A percentile compares a stretch with the other conserved stretches of the same genome.
Conservation (phyloP, 2,888 invertebrate genomes). For the Pterostichus niger region DNA sequence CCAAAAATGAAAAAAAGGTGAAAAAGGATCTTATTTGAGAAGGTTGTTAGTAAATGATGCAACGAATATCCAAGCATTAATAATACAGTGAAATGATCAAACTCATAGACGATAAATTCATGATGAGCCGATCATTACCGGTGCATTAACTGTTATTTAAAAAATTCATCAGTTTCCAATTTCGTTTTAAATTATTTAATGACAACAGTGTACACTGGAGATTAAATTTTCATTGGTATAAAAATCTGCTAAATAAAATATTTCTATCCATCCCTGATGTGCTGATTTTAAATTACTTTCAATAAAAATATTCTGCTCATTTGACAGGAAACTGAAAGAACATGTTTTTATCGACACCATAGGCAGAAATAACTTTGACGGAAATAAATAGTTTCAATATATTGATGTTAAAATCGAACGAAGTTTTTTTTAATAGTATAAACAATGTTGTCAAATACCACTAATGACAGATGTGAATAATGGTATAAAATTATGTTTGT, state of each 20-base stretch:
- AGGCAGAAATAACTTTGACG: too few species aligned
- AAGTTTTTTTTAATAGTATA: too few species aligned
- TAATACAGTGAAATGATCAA: not conserved
- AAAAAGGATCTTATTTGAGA: conserved; percentile 2
- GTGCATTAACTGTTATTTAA: conserved; percentile 65
- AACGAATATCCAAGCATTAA: not conserved
- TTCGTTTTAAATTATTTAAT: conserved; percentile 63
- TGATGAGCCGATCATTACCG: conserved; percentile 60
- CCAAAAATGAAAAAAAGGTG: not conserved
- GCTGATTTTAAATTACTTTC: conserved; percentile 40
- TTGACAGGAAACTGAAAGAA: conserved; percentile 13
- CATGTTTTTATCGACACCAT: too few species aligned
- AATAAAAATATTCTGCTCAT: not conserved
- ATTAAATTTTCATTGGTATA: conserved; percentile 57
- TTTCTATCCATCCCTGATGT: conserved; percentile 22
- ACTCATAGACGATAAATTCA: conserved; percentile 39
- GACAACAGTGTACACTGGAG: conserved; percentile 55
- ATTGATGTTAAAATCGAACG: too few species aligned
- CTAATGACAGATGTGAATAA: too few species aligned
- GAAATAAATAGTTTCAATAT: too few species aligned
- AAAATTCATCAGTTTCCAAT: conserved; percentile 59
- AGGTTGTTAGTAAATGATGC: not conserved
- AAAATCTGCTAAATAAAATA: conserved; percentile 48
- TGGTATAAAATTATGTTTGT: too few species aligned
- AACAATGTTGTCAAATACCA: too few species aligned